A percentile compares a stretch with the other conserved stretches of the same genome.
These are phyloP conservation scores for Fistularia commersonii DNA, from an alignment of 2,797 vertebrate genomes.

Conservation along the genomic window DNA sequence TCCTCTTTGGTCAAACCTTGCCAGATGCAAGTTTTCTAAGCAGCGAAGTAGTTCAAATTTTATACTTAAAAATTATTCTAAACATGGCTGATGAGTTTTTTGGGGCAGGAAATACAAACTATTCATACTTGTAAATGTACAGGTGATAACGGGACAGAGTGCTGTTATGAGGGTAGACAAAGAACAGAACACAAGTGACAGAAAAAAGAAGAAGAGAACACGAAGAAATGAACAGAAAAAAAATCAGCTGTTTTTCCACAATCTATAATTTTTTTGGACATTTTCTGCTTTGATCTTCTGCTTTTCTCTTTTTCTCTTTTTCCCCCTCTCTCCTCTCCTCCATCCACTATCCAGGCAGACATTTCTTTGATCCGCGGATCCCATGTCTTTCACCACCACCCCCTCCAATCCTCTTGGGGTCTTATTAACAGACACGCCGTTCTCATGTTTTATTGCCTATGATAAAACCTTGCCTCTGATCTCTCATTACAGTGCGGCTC, in stretches of 20 bases:
- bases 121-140: too few relatives aligned
- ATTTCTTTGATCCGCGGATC: constrained; percentile 66
- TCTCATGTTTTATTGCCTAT: constrained; percentile 77
- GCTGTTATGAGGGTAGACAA: too few relatives aligned
- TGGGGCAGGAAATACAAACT: too few relatives aligned
- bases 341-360: constrained; percentile 39
- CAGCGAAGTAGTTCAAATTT: too few relatives aligned
- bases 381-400: constrained; percentile 46
- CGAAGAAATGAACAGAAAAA: constrained; percentile 11
- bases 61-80: too few relatives aligned
- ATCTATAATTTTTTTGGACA: constrained; percentile 1
- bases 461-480: constrained; percentile 75
- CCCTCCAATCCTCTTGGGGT: constrained; percentile 64
- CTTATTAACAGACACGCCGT: constrained; percentile 76
- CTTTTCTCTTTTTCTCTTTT: constrained; percentile 7
- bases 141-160: too few relatives aligned
- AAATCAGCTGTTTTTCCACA: constrained; percentile 3
- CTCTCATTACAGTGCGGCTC: constrained; percentile 70
- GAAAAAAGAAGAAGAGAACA: constrained; percentile 1
- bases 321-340: constrained; percentile 15
- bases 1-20: too few relatives aligned
- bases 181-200: too few relatives aligned
- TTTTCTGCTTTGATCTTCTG: constrained; percentile 1
- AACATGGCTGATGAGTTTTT: too few relatives aligned
- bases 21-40: too few relatives aligned